These are phyloP conservation scores for Sitodiplosis mosellana DNA, from an alignment of 1,140 invertebrate genomes.

Conservation along the genomic window DNA sequence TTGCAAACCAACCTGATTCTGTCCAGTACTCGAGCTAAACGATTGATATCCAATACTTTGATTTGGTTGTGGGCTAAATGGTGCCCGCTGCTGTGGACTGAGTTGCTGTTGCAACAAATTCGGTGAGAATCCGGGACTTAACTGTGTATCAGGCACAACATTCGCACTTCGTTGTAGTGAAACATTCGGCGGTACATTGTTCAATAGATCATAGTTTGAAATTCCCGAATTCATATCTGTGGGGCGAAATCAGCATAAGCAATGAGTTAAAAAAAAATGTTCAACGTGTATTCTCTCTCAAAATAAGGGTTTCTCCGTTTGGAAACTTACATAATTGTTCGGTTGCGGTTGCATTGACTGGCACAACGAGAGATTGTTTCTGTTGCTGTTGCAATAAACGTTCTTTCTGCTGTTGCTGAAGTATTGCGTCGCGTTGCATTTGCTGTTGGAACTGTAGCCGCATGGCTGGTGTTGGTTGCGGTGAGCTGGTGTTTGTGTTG, in stretches of 20 bases:
- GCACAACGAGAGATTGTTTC: conserved; percentile 48
- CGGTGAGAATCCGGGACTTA: conserved; percentile 40
- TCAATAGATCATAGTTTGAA: conserved; percentile 59
- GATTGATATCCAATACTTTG: background rate
- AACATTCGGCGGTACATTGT: conserved; percentile 64
- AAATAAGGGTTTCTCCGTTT: background rate
- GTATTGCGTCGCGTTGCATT: conserved; percentile 16
- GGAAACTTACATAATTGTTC: conserved; percentile 15
- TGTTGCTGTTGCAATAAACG: conserved; percentile 45
- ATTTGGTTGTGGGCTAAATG: conserved; percentile 23
- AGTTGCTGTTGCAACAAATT: conserved; percentile 22
- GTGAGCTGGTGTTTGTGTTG: conserved; percentile 1
- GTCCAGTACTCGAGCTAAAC: background rate
- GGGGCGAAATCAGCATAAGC: conserved; percentile 1
- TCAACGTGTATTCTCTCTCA: background rate
- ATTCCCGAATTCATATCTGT: conserved; percentile 36
- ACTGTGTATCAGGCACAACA: conserved; percentile 48
- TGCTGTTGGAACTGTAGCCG: conserved; percentile 25
- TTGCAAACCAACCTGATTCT: background rate
- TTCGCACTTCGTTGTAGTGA: conserved; percentile 44
- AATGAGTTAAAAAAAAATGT: background rate
- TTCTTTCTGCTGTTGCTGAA: conserved; percentile 29
- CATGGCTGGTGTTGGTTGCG: conserved; percentile 7
- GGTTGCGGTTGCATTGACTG: conserved; percentile 40
- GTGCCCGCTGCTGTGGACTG: conserved; percentile 18